Evolutionary conservation across 2,113 vertebrate species (phyloP).

Genomic region (Gambusia holbrooki): DNA sequence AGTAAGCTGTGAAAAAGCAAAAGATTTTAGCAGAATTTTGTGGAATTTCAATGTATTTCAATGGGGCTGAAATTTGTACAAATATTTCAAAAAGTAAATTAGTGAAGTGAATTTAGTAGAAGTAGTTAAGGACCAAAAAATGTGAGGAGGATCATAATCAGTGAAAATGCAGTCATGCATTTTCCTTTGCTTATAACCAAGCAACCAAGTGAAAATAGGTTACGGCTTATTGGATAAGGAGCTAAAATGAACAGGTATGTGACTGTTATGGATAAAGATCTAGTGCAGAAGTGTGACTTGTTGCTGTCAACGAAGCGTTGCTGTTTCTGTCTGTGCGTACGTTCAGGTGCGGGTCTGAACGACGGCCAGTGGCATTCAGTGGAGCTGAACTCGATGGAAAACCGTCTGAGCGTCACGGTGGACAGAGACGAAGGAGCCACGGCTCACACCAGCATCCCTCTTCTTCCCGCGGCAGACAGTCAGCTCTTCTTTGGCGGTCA

Average conservation of each 20-base stretch:
- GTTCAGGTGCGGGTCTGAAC: slow-evolving; percentile 83
- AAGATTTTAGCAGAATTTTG: no score
- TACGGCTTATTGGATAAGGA: neutral
- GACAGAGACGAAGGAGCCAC: slow-evolving; percentile 81
- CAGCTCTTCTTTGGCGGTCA: slow-evolving; percentile 91
- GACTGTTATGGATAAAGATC: neutral
- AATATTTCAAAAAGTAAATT: no score
- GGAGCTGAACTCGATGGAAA: slow-evolving; percentile 80
- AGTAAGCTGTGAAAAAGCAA: no score
- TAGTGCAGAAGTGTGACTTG: neutral
- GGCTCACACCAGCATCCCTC: slow-evolving; percentile 67
- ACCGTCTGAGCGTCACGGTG: slow-evolving; percentile 82
- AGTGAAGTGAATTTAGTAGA: no score
- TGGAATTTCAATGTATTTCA: no score
- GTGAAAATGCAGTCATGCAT: no score
- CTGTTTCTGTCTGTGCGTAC: neutral
- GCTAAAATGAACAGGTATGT: neutral
- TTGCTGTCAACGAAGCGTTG: neutral
- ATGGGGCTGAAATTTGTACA: no score
- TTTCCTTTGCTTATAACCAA: no score
- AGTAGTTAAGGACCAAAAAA: no score
- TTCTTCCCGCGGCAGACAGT: slow-evolving; percentile 75
- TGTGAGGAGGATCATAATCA: no score
- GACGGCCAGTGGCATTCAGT: slow-evolving; percentile 94
- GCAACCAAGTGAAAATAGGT: neutral